Conservation (phyloP, 2,888 invertebrate species). For the Trachelus stipa region DNA sequence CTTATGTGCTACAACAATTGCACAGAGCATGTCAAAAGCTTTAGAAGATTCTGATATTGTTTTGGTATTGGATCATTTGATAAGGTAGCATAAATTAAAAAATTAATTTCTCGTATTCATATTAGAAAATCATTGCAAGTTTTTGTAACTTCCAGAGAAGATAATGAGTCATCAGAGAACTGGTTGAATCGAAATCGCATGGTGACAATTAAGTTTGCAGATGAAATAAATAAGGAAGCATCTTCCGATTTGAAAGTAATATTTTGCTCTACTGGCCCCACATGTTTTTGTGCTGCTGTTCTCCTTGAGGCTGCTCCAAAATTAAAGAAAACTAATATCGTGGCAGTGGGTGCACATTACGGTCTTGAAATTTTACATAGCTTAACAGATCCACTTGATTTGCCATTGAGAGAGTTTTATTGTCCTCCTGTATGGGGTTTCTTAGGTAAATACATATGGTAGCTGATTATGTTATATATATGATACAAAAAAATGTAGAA, state of each 20-base stretch:
- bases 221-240: conserved; percentile 69
- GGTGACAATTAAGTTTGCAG: conserved; percentile 65
- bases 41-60: conserved; percentile 69
- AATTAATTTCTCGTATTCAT: neutral
- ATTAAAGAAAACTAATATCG: conserved; percentile 68
- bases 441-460: conserved; percentile 48
- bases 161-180: conserved; percentile 41
- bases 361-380: conserved; percentile 67
- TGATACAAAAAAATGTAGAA: neutral
- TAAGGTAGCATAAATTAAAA: conserved; percentile 33
- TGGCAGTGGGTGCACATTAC: conserved; percentile 71
- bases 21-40: conserved; percentile 67
- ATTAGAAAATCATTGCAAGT: conserved; percentile 36
- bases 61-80: conserved; percentile 68
- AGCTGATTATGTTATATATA: neutral
- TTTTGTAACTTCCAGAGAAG: conserved; percentile 49
- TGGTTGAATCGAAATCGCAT: conserved; percentile 55
- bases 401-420: conserved; percentile 68
- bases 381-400: conserved; percentile 55
- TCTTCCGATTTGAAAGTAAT: conserved; percentile 68
- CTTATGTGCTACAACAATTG: conserved; percentile 59
- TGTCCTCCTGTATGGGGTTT: conserved; percentile 77
- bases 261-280: conserved; percentile 70
- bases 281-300: conserved; percentile 72
- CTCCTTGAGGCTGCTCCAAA: conserved; percentile 64